Evolutionary conservation across 2,113 vertebrate genomes (phyloP), one percentile per base, ranked within the genome.

Genomic region (Gulo gulo): DNA sequence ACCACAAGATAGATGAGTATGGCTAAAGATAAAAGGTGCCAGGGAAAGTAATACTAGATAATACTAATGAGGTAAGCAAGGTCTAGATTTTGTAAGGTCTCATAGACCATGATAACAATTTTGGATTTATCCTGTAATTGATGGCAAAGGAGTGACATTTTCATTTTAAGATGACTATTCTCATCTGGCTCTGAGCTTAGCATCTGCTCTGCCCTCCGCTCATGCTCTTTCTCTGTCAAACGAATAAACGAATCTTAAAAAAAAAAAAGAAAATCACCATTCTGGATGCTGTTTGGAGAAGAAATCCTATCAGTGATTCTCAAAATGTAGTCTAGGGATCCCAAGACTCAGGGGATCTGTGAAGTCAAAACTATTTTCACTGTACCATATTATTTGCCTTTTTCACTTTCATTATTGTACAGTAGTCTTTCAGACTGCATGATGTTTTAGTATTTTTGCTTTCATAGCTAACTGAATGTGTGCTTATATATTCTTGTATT

Each of bases 401-500:
- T 79, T 80, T 26, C 11, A 78, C 21, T 69, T 78, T 88, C 67
- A 73, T 50, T 26, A 92, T 26, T 12, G 26, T 18, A 71, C 1
- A 69, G 15, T 42, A 24, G 10, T 50, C 39, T 95, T 57, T 76
- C 26, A 92, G 42, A 92, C n/a, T 36, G 52, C 23, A 47, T 42
- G 36, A 81, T 9, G 50, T 55, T 91, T 93, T 84, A 55, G 82
- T 76, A 1, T 80, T 42, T 93, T 11, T 92, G 34, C 29, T 87
- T 90, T 92, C 67, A 95, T 6, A 95, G 31, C 21, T 94, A 95
- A 87, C 78, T 63, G 15, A 91, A 71, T 18, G 11, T 95, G 24
- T 63, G 10, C 82, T 81, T 96, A 92, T 15, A 26, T 76, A 86
- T 39, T 57, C 29, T 92, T 63, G 2, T 93, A 73, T 42, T 88